Conservation (phyloP, 92 coral and sea anemone species). For the Actinostola sp. region DNA sequence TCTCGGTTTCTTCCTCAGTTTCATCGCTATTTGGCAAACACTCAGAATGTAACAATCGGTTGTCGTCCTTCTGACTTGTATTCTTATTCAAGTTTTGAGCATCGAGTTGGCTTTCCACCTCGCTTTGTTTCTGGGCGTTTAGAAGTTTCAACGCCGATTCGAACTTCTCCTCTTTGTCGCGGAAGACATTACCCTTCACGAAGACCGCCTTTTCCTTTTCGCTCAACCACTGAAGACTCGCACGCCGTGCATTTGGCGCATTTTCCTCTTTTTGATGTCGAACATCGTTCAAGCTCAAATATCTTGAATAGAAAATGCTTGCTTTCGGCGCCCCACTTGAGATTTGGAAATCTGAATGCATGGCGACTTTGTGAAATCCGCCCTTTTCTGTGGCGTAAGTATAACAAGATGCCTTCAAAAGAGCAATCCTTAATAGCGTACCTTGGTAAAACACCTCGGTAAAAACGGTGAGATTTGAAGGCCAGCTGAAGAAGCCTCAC, state of each 20-base stretch:
- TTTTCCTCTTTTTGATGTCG: conserved; percentile 14
- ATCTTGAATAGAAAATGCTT: conserved; percentile 55
- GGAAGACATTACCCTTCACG: neutral
- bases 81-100: neutral
- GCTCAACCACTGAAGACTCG: conserved; percentile 21
- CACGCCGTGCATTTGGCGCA: conserved; percentile 12
- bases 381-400: neutral
- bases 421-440: too few species aligned
- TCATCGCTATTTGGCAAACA: neutral
- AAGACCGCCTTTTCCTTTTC: neutral
- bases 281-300: conserved; percentile 51
- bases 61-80: too few species aligned
- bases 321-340: conserved; percentile 33
- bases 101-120: neutral
- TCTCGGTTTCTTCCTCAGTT: neutral
- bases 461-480: neutral
- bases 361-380: neutral
- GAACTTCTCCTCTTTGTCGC: neutral
- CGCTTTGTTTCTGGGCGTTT: neutral
- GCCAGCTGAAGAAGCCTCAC: neutral
- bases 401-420: too few species aligned
- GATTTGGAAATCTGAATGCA: conserved; percentile 35
- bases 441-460: too few species aligned
- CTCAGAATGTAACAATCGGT: neutral
- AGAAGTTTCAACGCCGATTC: neutral